phyloP scores from a whole-genome alignment of 2,888 invertebrate species.

The Hemithea aestivaria region DNA sequence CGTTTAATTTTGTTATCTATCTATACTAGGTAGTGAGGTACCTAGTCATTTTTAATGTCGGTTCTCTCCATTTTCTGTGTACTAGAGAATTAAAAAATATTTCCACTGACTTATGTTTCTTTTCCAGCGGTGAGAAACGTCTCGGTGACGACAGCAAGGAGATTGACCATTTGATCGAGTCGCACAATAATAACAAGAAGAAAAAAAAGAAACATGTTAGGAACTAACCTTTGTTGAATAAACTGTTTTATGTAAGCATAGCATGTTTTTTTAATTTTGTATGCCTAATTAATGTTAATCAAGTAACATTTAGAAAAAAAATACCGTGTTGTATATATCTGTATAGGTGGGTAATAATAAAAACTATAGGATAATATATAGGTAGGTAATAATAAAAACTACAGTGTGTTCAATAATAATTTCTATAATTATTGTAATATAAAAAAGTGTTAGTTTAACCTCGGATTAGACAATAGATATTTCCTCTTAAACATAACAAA shows the following conservation, averaged over 20 bases:
- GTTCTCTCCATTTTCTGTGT: not conserved
- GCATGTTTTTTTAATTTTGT: not conserved
- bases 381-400: conserved; percentile 42
- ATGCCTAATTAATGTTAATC: too few species aligned
- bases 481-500: conserved; percentile 79
- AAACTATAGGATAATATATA: not conserved
- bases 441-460: conserved; percentile 80
- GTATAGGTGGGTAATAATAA: too few species aligned
- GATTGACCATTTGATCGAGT: conserved; percentile 67
- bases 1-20: too few species aligned
- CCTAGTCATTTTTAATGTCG: too few species aligned
- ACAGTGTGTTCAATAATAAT: conserved; percentile 76
- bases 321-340: too few species aligned
- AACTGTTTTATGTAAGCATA: conserved; percentile 22
- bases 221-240: conserved; percentile 26
- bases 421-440: conserved; percentile 81
- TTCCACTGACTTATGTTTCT: too few species aligned
- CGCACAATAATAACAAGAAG: conserved; percentile 61
- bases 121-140: conserved; percentile 66
- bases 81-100: too few species aligned
- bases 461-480: conserved; percentile 80
- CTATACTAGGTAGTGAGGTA: too few species aligned
- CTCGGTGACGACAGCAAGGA: conserved; percentile 69
- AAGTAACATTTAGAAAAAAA: too few species aligned
- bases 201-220: conserved; percentile 70